Evolutionary conservation across 2,113 vertebrate genomes (phyloP).

Genomic region (Cheirogaleus medius): DNA sequence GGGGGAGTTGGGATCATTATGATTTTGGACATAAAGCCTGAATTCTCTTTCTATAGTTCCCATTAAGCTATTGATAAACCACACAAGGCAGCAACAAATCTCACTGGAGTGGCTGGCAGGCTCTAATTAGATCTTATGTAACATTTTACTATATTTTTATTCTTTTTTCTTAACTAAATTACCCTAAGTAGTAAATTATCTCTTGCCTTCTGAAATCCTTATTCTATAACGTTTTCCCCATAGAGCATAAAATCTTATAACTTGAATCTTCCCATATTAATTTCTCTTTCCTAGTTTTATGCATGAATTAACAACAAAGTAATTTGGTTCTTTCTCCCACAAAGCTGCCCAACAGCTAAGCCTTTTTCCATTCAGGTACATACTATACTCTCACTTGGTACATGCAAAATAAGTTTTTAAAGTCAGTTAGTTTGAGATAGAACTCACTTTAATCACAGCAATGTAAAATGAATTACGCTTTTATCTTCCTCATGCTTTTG

Average conservation of each 20-base stretch:
- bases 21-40: neutral
- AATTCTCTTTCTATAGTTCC: constrained; percentile 31
- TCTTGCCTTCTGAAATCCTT: constrained; percentile 25
- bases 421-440: neutral
- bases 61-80: neutral
- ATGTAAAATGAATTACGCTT: neutral
- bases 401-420: constrained; percentile 22
- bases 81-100: neutral
- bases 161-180: neutral
- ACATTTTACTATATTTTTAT: neutral
- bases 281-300: neutral
- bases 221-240: neutral
- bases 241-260: neutral
- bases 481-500: neutral
- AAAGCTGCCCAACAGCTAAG: neutral
- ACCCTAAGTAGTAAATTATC: neutral
- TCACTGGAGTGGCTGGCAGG: neutral
- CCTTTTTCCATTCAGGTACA: neutral
- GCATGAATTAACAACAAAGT: constrained; percentile 7
- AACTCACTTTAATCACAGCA: neutral
- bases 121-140: neutral
- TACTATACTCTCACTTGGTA: neutral
- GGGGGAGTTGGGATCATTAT: neutral
- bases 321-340: neutral
- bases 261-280: neutral